phyloP scores from a whole-genome alignment of 1,140 invertebrate genomes.

The Neoseiulus cucumeris region DNA sequence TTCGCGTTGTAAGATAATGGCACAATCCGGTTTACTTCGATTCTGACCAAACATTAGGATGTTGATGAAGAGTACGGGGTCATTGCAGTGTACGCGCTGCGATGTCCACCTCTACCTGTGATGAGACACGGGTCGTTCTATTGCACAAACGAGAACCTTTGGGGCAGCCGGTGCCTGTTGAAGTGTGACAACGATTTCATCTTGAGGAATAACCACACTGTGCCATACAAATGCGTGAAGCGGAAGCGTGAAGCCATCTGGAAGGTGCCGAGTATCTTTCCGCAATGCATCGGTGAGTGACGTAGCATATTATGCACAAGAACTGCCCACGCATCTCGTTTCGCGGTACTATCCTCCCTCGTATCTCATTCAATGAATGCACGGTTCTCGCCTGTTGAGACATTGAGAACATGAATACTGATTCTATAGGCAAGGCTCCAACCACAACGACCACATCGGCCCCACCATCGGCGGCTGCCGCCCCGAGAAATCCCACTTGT shows the following conservation, averaged over 20 bases:
- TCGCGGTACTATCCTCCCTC: no score
- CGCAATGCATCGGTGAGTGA: neutral
- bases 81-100: neutral
- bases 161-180: neutral
- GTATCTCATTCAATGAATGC: no score
- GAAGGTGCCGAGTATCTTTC: neutral
- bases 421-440: no score
- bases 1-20: no score
- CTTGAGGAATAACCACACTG: neutral
- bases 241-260: constrained; percentile 1
- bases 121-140: neutral
- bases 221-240: neutral
- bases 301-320: neutral
- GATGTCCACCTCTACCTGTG: neutral
- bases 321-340: neutral
- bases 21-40: no score
- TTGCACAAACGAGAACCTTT: neutral
- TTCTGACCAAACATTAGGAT: no score
- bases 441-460: no score
- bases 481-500: no score
- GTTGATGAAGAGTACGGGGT: no score
- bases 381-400: no score
- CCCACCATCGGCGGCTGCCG: no score
- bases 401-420: no score
- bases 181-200: neutral